These are phyloP conservation scores for Hemicrepidius hirtus DNA, from an alignment of 2,888 invertebrate species.

Conservation along the genomic window DNA sequence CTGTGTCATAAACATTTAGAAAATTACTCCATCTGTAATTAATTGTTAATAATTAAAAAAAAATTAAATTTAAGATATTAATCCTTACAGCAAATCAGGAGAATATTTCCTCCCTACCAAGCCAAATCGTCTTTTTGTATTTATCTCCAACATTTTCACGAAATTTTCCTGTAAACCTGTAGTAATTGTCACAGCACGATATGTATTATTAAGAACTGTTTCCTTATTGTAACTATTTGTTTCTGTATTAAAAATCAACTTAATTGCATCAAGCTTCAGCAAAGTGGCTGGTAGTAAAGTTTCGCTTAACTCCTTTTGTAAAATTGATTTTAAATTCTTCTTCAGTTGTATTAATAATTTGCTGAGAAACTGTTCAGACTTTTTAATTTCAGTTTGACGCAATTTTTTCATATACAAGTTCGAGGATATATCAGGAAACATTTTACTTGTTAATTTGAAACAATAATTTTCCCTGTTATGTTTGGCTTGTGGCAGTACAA, in stretches of 20 bases:
- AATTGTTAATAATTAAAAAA: constrained; percentile 3
- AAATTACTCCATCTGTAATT: constrained; percentile 56
- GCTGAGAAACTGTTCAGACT: too few relatives aligned
- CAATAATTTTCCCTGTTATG: constrained; percentile 51
- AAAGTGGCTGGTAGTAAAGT: not conserved
- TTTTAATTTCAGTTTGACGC: not conserved
- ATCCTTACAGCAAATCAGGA: not conserved
- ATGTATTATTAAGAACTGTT: constrained; percentile 32
- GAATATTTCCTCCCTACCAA: not conserved
- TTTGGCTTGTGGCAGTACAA: constrained; percentile 57
- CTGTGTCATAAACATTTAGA: constrained; percentile 47
- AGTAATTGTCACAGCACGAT: constrained; percentile 4
- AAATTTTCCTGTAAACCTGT: constrained; percentile 33
- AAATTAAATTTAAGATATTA: too few relatives aligned
- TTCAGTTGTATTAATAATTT: too few relatives aligned
- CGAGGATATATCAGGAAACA: constrained; percentile 58
- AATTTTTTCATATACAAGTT: constrained; percentile 52
- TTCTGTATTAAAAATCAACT: constrained; percentile 41
- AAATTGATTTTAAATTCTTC: too few relatives aligned
- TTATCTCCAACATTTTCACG: constrained; percentile 25
- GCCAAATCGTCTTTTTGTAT: too few relatives aligned
- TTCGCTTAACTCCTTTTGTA: too few relatives aligned
- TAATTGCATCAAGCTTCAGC: not conserved
- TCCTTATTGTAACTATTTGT: constrained; percentile 40
- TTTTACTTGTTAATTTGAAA: constrained; percentile 53